phyloP scores from a whole-genome alignment of 2,888 invertebrate genomes.

The Macrophya alboannulata region DNA sequence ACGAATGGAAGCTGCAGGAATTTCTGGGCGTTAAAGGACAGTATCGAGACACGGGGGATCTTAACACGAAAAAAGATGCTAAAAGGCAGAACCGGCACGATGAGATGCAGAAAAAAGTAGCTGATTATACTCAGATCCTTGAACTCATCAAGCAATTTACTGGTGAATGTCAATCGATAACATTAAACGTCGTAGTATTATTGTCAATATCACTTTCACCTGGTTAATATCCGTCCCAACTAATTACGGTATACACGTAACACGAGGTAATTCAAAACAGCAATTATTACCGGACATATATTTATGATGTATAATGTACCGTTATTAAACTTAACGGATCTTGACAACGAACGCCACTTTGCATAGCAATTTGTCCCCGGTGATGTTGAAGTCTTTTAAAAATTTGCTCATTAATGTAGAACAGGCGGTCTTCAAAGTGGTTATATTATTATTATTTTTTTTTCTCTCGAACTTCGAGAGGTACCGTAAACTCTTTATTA shows the following conservation, averaged over 20 bases:
- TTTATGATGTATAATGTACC: neutral
- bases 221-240: neutral
- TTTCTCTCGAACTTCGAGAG: neutral
- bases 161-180: slow-evolving; percentile 66
- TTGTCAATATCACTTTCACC: neutral
- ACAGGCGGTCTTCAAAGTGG: neutral
- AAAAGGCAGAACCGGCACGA: slow-evolving; percentile 86
- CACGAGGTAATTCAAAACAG: neutral
- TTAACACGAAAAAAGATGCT: slow-evolving; percentile 88
- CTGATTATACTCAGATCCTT: slow-evolving; percentile 89
- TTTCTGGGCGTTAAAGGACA: slow-evolving; percentile 94
- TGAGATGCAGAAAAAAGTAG: slow-evolving; percentile 87
- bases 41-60: slow-evolving; percentile 87
- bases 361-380: neutral
- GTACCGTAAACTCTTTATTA: neutral
- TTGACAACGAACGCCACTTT: slow-evolving; percentile 3
- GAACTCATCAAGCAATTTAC: slow-evolving; percentile 85
- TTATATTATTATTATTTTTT: neutral
- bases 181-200: neutral
- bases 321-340: slow-evolving; percentile 19
- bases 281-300: neutral
- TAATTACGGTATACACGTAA: neutral
- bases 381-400: neutral
- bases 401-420: neutral
- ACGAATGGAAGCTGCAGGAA: slow-evolving; percentile 91